Evolutionary conservation across 2,797 vertebrate species (phyloP).

Genomic region (Falco cherrug): DNA sequence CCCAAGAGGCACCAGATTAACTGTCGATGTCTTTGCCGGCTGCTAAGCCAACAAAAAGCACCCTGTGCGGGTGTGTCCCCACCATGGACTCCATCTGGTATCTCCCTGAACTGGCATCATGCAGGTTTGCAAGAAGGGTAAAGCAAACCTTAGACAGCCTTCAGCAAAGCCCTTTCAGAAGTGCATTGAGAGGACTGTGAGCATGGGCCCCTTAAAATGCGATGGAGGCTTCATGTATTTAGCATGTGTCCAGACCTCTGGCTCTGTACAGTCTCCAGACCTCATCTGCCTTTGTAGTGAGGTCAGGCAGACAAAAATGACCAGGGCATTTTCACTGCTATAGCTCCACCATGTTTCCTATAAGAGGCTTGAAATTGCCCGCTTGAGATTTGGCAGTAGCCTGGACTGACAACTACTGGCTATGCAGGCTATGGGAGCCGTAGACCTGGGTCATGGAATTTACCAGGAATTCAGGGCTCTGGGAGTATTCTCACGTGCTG

Average conservation of each 20-base stretch:
- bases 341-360: rapidly evolving
- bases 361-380: not conserved
- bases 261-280: not conserved
- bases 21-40: not conserved
- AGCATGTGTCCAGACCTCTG: not conserved
- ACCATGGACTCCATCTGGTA: not conserved
- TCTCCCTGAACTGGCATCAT: not conserved
- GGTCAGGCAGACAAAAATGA: not conserved
- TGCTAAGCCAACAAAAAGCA: not conserved
- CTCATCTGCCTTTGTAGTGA: not conserved
- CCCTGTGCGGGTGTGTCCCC: not conserved
- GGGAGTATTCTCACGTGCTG: not conserved
- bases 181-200: not conserved
- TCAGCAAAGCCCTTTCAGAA: not conserved
- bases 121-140: not conserved
- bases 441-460: not conserved
- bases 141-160: not conserved
- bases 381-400: not conserved
- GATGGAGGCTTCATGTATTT: not conserved
- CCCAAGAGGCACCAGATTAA: not conserved
- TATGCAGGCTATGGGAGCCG: not conserved
- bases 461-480: not conserved
- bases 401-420: not conserved
- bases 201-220: not conserved
- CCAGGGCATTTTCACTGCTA: not conserved